Conservation (phyloP, 2,797 vertebrate species). For the Cyclopterus lumpus region DNA sequence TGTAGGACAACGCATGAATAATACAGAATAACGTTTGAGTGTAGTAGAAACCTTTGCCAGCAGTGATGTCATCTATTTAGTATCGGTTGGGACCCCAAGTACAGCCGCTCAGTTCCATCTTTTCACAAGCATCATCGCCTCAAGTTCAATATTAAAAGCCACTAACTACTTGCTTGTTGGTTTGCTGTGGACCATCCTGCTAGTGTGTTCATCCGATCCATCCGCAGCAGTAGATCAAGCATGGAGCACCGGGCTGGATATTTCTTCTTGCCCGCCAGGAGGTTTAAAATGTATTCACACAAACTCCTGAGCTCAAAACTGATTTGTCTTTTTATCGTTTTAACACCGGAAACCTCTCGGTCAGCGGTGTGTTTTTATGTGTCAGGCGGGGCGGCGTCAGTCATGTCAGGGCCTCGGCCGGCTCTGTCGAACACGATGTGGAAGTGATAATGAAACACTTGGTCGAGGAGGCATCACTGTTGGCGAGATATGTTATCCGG, state of each 20-base stretch:
- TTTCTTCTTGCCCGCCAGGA: neutral
- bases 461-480: constrained; percentile 17
- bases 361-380: constrained; percentile 13
- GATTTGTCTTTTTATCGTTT: constrained; percentile 33
- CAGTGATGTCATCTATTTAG: constrained; percentile 20
- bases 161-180: neutral
- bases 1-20: neutral
- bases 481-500: constrained; percentile 12
- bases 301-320: neutral
- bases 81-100: neutral
- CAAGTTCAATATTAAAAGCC: constrained; percentile 2
- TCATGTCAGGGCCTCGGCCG: constrained; percentile 14
- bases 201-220: neutral
- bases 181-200: too few species aligned
- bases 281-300: constrained; percentile 20
- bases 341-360: constrained; percentile 24
- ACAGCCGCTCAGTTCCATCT: neutral
- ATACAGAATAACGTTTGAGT: neutral
- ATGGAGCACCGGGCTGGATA: neutral
- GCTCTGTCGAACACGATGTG: constrained; percentile 16
- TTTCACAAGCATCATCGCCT: constrained; percentile 10
- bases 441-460: constrained; percentile 38
- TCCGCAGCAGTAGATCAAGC: constrained; percentile 25
- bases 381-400: constrained; percentile 29
- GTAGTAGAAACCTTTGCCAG: constrained; percentile 31